A percentile compares a stretch with the other conserved stretches of the same genome.
These are phyloP conservation scores for Copsychus sechellarum DNA, from an alignment of 2,113 vertebrate genomes.

Conservation along the genomic window DNA sequence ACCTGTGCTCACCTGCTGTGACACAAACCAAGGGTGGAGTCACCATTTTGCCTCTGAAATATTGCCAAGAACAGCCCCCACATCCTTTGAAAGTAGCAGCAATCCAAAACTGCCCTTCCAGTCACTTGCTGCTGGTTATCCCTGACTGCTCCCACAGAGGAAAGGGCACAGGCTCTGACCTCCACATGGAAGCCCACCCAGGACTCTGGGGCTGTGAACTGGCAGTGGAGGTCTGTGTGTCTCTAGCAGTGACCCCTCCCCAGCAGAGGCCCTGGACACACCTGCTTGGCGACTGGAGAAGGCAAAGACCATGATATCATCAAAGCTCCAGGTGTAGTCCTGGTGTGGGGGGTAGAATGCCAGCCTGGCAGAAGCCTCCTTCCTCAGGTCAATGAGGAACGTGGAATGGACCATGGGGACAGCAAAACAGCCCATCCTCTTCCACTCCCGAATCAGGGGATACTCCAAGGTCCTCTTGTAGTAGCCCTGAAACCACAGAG, in stretches of 20 bases:
- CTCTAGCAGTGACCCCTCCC: neutral
- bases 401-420: conserved; percentile 98
- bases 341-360: conserved; percentile 89
- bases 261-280: conserved; percentile 54
- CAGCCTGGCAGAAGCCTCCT: conserved; percentile 81
- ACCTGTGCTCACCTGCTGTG: neutral
- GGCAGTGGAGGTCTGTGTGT: neutral
- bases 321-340: conserved; percentile 96
- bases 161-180: neutral
- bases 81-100: neutral
- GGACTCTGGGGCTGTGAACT: neutral
- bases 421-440: conserved; percentile 86
- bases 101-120: neutral
- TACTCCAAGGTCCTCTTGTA: conserved; percentile 94
- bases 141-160: neutral
- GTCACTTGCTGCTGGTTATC: neutral
- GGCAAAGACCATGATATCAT: conserved; percentile 97
- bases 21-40: neutral
- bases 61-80: neutral
- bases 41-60: neutral
- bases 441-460: conserved; percentile 92
- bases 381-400: conserved; percentile 90
- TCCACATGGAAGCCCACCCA: neutral
- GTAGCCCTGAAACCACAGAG: conserved; percentile 83
- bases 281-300: conserved; percentile 93